These are phyloP conservation scores for Alosa alosa DNA, from an alignment of 2,113 vertebrate genomes.

Conservation along the genomic window DNA sequence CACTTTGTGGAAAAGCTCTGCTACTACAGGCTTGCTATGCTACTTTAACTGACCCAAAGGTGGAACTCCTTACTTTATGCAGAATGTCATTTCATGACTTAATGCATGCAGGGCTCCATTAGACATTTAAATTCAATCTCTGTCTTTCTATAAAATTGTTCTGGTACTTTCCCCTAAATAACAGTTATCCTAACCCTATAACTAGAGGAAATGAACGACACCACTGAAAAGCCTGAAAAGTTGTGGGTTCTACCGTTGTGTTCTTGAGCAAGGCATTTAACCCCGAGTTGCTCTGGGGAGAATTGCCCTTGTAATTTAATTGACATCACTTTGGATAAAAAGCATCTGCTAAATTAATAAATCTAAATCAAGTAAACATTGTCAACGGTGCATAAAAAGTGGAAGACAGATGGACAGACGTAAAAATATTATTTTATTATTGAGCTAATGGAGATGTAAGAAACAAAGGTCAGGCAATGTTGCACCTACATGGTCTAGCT, in stretches of 20 bases:
- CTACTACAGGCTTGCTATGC: not conserved
- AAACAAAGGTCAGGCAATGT: conserved; percentile 23
- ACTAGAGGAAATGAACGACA: too few species aligned
- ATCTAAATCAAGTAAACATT: conserved; percentile 6
- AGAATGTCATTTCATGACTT: too few species aligned
- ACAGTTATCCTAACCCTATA: too few species aligned
- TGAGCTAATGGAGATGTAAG: conserved; percentile 16
- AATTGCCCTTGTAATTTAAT: too few species aligned
- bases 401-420: conserved; percentile 3
- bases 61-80: not conserved
- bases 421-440: conserved; percentile 27
- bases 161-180: too few species aligned
- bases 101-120: not conserved
- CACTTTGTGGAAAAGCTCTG: not conserved
- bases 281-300: too few species aligned
- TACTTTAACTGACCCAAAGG: not conserved
- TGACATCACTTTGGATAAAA: too few species aligned
- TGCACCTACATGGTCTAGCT: conserved; percentile 10
- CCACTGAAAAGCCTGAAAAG: too few species aligned
- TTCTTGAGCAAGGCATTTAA: too few species aligned
- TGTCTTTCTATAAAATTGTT: not conserved
- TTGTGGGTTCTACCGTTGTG: too few species aligned
- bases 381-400: conserved; percentile 10
- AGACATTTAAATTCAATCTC: not conserved
- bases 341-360: not conserved